A percentile compares a stretch with the other conserved stretches of the same genome.
These are phyloP conservation scores for Beroe forskalii DNA, from an alignment of 37 sponge, comb jelly and placozoan species.

Conservation along the genomic window DNA sequence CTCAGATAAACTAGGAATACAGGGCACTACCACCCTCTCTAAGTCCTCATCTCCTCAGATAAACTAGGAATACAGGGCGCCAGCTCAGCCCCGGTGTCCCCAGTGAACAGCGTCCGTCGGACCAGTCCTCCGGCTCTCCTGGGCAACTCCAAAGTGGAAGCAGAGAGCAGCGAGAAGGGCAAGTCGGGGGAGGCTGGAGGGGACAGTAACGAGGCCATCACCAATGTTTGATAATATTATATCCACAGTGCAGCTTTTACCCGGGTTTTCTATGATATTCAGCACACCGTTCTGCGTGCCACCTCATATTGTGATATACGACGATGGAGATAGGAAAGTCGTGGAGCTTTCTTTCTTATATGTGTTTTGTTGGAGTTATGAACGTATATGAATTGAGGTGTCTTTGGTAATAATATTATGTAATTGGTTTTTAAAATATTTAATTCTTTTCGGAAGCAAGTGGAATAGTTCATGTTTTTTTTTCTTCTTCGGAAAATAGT, in stretches of 20 bases:
- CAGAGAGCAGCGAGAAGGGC: too few relatives aligned
- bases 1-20: not conserved
- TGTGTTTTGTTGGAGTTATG: too few relatives aligned
- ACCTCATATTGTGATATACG: too few relatives aligned
- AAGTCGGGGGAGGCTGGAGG: too few relatives aligned
- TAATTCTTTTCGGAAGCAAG: too few relatives aligned
- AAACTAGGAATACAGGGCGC: not conserved
- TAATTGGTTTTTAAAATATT: conserved; percentile 55
- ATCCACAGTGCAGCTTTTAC: too few relatives aligned
- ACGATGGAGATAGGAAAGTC: too few relatives aligned
- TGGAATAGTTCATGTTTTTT: too few relatives aligned
- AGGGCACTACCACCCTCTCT: not conserved
- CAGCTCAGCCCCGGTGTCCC: not conserved
- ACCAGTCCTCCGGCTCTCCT: not conserved
- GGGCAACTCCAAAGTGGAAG: not conserved
- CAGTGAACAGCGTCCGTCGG: not conserved
- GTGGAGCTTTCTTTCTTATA: too few relatives aligned
- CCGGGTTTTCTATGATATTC: not conserved
- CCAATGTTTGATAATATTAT: not conserved
- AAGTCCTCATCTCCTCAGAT: not conserved
- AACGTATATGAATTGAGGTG: too few relatives aligned
- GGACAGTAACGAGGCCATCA: not conserved
- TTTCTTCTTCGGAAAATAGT: too few relatives aligned
- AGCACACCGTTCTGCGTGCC: too few relatives aligned
- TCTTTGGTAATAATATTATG: conserved; percentile 1